These are phyloP conservation scores for Celastrina argiolus DNA, from an alignment of 2,888 invertebrate genomes.

Conservation along the genomic window DNA sequence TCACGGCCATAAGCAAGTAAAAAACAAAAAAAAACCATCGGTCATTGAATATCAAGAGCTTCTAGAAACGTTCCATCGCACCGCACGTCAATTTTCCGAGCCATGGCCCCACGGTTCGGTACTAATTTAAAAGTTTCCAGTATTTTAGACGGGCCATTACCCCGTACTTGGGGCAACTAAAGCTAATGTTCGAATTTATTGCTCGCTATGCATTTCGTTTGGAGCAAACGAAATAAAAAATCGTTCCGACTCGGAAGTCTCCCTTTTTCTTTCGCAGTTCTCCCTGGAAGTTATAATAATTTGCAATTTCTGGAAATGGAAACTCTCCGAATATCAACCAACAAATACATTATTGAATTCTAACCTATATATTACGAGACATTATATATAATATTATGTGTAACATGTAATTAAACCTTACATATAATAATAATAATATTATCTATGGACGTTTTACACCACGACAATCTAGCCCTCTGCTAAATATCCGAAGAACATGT, in stretches of 20 bases:
- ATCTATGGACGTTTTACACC: too few relatives aligned
- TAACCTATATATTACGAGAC: too few relatives aligned
- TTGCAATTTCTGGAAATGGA: constrained; percentile 6
- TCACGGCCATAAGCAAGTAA: too few relatives aligned
- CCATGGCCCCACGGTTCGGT: constrained; percentile 41
- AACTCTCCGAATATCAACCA: not conserved
- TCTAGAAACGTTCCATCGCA: constrained; percentile 21
- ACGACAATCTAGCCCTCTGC: too few relatives aligned
- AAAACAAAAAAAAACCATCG: constrained; percentile 4
- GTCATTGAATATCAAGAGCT: constrained; percentile 12
- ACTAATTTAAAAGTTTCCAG: constrained; percentile 43
- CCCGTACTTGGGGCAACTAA: constrained; percentile 32
- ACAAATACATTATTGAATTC: not conserved
- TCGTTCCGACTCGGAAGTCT: constrained; percentile 21
- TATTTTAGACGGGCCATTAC: constrained; percentile 43
- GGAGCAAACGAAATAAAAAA: constrained; percentile 26
- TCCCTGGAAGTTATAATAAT: constrained; percentile 12
- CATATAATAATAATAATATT: too few relatives aligned
- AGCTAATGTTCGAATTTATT: constrained; percentile 38
- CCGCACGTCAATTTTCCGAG: constrained; percentile 44
- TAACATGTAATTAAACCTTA: too few relatives aligned
- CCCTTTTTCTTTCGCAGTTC: constrained; percentile 15
- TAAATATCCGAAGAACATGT: too few relatives aligned
- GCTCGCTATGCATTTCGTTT: constrained; percentile 31
- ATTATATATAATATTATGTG: too few relatives aligned